Evolutionary conservation across 1,140 invertebrate genomes (phyloP).

Genomic region (Ceratosolen fusciceps): DNA sequence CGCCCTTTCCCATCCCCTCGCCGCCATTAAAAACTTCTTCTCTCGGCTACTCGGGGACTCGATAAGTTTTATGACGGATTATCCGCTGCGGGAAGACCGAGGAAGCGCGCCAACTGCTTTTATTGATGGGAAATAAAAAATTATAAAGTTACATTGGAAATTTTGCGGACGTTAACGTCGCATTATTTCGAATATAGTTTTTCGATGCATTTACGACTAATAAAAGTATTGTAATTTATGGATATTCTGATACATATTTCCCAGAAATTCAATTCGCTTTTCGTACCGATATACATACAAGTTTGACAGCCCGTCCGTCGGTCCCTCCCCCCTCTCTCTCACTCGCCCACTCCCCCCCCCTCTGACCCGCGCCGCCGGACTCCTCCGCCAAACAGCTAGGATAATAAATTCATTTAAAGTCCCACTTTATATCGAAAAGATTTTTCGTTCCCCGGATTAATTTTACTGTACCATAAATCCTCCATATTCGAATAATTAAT

Average conservation of each 20-base stretch:
- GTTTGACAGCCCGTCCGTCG: not conserved
- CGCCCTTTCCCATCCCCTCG: no score
- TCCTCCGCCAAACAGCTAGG: no score
- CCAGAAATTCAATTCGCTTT: conserved; percentile 35
- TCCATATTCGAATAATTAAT: conserved; percentile 2
- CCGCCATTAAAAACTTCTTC: conserved; percentile 40
- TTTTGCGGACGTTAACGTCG: conserved; percentile 33
- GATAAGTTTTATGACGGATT: conserved; percentile 48
- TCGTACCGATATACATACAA: conserved; percentile 9
- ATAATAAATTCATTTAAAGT: conserved; percentile 29
- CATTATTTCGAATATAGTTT: conserved; percentile 27
- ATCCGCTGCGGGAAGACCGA: conserved; percentile 1
- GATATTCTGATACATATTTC: conserved; percentile 26
- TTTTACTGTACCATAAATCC: conserved; percentile 11
- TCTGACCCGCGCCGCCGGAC: no score
- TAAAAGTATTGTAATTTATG: conserved; percentile 39
- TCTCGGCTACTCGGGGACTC: conserved; percentile 11
- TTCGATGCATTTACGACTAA: conserved; percentile 29
- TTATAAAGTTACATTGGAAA: conserved; percentile 33
- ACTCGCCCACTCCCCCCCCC: no score
- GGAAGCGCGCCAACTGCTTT: not conserved
- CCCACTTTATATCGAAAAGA: not conserved
- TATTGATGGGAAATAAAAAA: conserved; percentile 36
- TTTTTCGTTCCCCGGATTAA: not conserved
- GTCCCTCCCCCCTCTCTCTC: no score